These are phyloP conservation scores for Lomographa bimaculata DNA, from an alignment of 2,888 invertebrate species.

Conservation along the genomic window DNA sequence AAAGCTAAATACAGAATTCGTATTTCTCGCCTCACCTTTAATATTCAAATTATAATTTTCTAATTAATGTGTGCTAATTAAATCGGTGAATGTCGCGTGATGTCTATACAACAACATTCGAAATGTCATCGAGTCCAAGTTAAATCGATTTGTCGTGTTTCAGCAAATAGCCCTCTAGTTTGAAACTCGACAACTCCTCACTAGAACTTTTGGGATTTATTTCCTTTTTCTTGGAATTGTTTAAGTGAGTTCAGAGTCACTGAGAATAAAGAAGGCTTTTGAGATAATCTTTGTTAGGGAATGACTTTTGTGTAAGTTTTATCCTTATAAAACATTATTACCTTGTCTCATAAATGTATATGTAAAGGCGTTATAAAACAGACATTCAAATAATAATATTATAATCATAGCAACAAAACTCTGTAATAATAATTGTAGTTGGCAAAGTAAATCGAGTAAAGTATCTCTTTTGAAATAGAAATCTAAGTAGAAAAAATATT, in stretches of 20 bases:
- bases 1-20: too few species aligned
- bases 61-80: too few species aligned
- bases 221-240: conserved; percentile 17
- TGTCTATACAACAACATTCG: conserved; percentile 10
- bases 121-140: conserved; percentile 15
- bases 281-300: conserved; percentile 25
- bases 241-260: conserved; percentile 10
- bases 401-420: neutral
- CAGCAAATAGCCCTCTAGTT: conserved; percentile 5
- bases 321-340: conserved; percentile 2
- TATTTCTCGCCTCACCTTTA: too few species aligned
- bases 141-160: conserved; percentile 22
- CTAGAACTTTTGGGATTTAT: conserved; percentile 22
- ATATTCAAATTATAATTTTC: too few species aligned
- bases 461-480: too few species aligned
- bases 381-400: neutral
- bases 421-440: too few species aligned
- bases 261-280: conserved; percentile 18
- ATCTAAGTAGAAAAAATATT: too few species aligned
- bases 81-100: conserved; percentile 22
- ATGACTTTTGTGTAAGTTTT: conserved; percentile 5
- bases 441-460: too few species aligned
- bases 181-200: conserved; percentile 12
- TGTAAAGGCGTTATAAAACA: neutral
- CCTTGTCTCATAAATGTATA: conserved; percentile 1